A percentile compares a stretch with the other conserved stretches of the same genome.
Conservation (phyloP, 2,797 vertebrate species). For the Danio kyathit region DNA sequence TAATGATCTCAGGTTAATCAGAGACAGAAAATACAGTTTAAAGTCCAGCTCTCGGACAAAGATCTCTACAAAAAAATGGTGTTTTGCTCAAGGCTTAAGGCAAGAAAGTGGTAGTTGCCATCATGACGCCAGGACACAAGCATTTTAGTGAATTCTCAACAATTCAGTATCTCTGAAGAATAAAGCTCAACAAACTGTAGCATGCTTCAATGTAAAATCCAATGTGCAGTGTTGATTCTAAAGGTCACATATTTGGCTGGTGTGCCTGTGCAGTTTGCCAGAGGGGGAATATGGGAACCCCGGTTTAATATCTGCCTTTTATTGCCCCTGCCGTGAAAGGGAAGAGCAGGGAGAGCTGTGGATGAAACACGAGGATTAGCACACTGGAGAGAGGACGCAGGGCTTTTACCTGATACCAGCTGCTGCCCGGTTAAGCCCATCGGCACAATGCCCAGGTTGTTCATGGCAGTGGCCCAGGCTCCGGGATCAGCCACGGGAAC, state of each 20-base stretch:
- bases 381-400: constrained; percentile 8
- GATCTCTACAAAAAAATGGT: background rate
- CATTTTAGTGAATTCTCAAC: constrained; percentile 49
- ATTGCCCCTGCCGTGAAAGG: constrained; percentile 3
- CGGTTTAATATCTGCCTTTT: constrained; percentile 32
- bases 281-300: constrained; percentile 39
- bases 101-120: constrained; percentile 32
- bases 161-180: constrained; percentile 50
- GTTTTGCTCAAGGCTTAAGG: background rate
- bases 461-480: constrained; percentile 95
- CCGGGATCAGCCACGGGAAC: constrained; percentile 88
- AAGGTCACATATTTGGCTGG: constrained; percentile 61
- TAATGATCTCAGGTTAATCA: background rate
- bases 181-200: constrained; percentile 57
- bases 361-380: constrained; percentile 11
- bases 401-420: constrained; percentile 88
- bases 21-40: background rate
- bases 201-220: constrained; percentile 50
- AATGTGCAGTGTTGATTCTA: constrained; percentile 46
- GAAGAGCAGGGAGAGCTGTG: background rate
- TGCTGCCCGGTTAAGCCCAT: constrained; percentile 90
- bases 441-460: constrained; percentile 92
- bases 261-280: constrained; percentile 25
- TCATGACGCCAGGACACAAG: constrained; percentile 32
- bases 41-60: background rate